phyloP scores from a whole-genome alignment of 2,113 vertebrate genomes.

The Pipra filicauda region DNA sequence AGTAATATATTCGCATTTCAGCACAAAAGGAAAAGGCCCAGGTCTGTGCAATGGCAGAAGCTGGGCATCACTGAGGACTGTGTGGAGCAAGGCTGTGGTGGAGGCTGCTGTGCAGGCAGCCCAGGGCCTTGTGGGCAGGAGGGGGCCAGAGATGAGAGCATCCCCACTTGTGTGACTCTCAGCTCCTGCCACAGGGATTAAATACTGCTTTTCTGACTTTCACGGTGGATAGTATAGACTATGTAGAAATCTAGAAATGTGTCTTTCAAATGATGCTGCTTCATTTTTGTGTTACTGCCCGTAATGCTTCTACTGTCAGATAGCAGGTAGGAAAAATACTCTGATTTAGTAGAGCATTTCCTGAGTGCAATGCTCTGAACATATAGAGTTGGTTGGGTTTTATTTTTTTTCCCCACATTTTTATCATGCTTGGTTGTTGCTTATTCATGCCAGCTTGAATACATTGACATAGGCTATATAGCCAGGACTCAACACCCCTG shows the following conservation, averaged over 20 bases:
- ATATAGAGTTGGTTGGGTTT: not conserved
- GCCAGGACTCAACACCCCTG: not conserved
- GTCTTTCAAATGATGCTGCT: not conserved
- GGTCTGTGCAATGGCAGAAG: not conserved
- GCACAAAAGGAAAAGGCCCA: not conserved
- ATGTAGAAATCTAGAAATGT: not conserved
- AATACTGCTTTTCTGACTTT: not conserved
- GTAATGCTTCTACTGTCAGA: not conserved
- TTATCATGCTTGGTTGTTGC: not conserved
- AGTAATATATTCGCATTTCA: not conserved
- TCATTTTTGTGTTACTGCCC: not conserved
- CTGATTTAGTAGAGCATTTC: not conserved
- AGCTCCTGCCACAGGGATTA: not conserved
- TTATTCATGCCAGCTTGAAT: not conserved
- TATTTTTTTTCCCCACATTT: rapidly evolving
- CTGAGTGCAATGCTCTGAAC: not conserved
- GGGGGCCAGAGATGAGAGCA: not conserved
- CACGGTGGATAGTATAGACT: rapidly evolving
- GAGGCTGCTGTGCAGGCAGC: not conserved
- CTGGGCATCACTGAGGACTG: not conserved
- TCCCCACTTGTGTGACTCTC: not conserved
- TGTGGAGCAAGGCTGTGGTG: not conserved
- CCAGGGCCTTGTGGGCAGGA: not conserved
- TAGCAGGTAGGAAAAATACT: not conserved
- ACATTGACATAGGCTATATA: not conserved